Conservation (phyloP, 2,113 vertebrate genomes). For the Zingel zingel region DNA sequence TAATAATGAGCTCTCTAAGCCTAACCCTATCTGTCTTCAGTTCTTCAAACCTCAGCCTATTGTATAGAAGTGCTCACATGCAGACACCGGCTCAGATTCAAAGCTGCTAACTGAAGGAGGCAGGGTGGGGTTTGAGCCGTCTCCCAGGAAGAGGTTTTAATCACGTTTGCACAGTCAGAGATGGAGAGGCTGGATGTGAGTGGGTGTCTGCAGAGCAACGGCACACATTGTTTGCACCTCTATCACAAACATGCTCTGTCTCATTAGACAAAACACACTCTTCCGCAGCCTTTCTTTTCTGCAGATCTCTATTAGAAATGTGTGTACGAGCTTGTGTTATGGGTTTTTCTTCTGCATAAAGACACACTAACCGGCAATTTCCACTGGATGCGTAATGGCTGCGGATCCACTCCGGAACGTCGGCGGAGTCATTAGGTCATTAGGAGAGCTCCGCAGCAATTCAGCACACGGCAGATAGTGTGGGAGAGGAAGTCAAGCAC, state of each 20-base stretch:
- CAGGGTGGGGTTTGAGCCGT: constrained; percentile 34
- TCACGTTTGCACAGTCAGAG: constrained; percentile 74
- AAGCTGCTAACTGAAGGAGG: constrained; percentile 26
- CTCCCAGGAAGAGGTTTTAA: constrained; percentile 76
- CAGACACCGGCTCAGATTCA: constrained; percentile 16
- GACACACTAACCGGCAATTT: too few species aligned
- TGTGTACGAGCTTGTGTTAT: neutral
- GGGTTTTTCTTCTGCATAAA: neutral
- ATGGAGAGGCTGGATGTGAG: constrained; percentile 61
- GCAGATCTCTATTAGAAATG: neutral
- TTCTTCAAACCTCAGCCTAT: neutral
- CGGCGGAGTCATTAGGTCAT: too few species aligned
- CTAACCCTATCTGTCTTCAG: too few species aligned
- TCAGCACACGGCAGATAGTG: too few species aligned
- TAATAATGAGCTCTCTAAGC: constrained; percentile 7
- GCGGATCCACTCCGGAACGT: too few species aligned
- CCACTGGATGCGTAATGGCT: too few species aligned
- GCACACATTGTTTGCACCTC: constrained; percentile 34
- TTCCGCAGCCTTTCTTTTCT: neutral
- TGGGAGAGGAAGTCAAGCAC: too few species aligned
- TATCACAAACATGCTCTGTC: constrained; percentile 10
- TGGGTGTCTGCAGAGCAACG: constrained; percentile 33
- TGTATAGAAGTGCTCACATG: constrained; percentile 9
- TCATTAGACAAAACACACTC: constrained; percentile 25
- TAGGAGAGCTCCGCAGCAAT: too few species aligned